A percentile compares a stretch with the other conserved stretches of the same genome.
Conservation (phyloP, 2,888 invertebrate genomes). For the Tenthredo livida region DNA sequence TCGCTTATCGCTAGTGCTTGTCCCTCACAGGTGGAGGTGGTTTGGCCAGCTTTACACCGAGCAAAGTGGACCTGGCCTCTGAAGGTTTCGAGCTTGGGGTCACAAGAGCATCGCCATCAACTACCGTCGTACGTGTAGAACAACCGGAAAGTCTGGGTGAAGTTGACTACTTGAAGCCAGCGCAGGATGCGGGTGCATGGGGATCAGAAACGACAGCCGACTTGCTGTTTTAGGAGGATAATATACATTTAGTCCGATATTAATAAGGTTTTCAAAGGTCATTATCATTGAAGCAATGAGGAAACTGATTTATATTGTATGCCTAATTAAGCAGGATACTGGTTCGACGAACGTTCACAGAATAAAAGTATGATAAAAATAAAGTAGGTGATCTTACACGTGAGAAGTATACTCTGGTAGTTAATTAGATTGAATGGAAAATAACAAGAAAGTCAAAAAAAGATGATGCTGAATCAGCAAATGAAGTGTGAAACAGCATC, state of each 20-base stretch:
- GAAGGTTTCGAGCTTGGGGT: slow-evolving; percentile 90
- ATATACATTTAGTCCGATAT: slow-evolving; percentile 55
- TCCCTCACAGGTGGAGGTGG: slow-evolving; percentile 71
- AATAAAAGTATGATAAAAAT: slow-evolving; percentile 37
- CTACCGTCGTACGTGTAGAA: slow-evolving; percentile 55
- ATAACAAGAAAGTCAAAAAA: slow-evolving; percentile 14
- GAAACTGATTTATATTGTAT: slow-evolving; percentile 18
- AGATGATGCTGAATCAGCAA: slow-evolving; percentile 12
- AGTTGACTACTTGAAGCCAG: slow-evolving; percentile 76
- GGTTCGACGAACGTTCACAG: slow-evolving; percentile 37
- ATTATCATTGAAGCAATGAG: slow-evolving; percentile 22
- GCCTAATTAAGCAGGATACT: slow-evolving; percentile 48
- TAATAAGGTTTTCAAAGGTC: slow-evolving; percentile 34
- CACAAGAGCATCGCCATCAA: slow-evolving; percentile 81
- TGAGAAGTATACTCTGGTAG: slow-evolving; percentile 39
- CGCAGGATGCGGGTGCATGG: slow-evolving; percentile 77
- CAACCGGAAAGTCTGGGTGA: slow-evolving; percentile 64
- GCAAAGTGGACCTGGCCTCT: slow-evolving; percentile 84
- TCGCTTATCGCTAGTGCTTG: slow-evolving; percentile 60
- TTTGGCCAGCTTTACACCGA: slow-evolving; percentile 91
- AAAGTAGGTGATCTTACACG: neutral
- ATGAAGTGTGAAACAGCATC: slow-evolving; percentile 62
- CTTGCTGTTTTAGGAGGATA: slow-evolving; percentile 75
- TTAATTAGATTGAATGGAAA: neutral
- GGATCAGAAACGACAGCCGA: slow-evolving; percentile 78